phyloP scores from a whole-genome alignment of 1,140 invertebrate species.

The Arion vulgaris region DNA sequence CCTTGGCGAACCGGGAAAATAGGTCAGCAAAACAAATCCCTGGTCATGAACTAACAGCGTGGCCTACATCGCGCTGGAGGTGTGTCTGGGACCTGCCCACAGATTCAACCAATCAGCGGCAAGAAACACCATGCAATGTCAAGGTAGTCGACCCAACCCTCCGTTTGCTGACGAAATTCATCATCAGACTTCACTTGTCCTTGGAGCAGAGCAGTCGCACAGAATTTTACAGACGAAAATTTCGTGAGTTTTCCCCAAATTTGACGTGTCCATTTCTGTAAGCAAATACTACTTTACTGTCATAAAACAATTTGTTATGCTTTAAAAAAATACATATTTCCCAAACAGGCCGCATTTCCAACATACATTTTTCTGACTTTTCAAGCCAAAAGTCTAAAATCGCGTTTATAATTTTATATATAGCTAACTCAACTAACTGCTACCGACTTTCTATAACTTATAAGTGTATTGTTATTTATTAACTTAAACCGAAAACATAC shows the following conservation, averaged over 20 bases:
- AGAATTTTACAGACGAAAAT: slow-evolving; percentile 1
- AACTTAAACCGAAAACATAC: no score
- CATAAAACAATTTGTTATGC: neutral
- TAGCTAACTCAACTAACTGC: no score
- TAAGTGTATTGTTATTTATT: no score
- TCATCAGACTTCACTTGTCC: neutral
- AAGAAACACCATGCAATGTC: neutral
- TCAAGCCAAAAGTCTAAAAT: no score
- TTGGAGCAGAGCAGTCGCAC: neutral
- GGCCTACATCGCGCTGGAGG: neutral
- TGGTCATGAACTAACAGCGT: neutral
- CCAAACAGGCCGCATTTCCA: no score
- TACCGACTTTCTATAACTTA: no score
- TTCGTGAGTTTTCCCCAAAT: slow-evolving; percentile 4
- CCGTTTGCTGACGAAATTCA: neutral
- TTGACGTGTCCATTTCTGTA: neutral
- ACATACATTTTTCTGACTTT: no score
- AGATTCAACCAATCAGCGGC: neutral
- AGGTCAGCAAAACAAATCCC: neutral
- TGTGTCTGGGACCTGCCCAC: slow-evolving; percentile 8
- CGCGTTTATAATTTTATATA: no score
- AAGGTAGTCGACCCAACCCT: neutral
- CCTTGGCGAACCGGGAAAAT: no score
- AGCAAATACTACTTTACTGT: neutral
- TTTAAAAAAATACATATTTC: no score